phyloP scores from a whole-genome alignment of 2,888 invertebrate species.

The Abrostola tripartita region DNA sequence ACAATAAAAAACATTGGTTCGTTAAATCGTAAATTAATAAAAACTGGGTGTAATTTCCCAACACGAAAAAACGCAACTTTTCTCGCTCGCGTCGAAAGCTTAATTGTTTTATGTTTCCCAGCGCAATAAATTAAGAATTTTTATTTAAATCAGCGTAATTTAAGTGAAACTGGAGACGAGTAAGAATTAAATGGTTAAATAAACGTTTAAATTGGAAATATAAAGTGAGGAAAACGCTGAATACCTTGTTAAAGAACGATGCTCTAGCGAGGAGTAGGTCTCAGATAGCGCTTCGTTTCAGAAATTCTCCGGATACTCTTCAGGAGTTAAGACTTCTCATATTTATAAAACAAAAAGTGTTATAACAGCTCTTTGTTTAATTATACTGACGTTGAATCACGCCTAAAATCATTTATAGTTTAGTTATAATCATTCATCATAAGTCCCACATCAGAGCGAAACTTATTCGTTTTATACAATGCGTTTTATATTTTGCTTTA shows the following conservation, averaged over 20 bases:
- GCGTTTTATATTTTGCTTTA: too few species aligned
- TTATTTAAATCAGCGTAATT: constrained; percentile 53
- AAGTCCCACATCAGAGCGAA: too few species aligned
- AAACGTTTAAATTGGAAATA: constrained; percentile 53
- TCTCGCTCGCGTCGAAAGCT: constrained; percentile 29
- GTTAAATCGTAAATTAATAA: constrained; percentile 20
- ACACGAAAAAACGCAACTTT: constrained; percentile 30
- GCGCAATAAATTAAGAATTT: constrained; percentile 55
- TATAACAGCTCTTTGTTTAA: too few species aligned
- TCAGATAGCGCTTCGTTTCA: constrained; percentile 7
- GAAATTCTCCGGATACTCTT: constrained; percentile 7
- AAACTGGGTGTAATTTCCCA: constrained; percentile 23
- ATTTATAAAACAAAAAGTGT: constrained; percentile 4
- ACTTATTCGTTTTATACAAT: too few species aligned
- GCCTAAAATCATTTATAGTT: too few species aligned
- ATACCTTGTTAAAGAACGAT: constrained; percentile 9
- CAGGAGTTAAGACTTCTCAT: constrained; percentile 1
- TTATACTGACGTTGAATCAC: too few species aligned
- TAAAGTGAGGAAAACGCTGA: constrained; percentile 20
- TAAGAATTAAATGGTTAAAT: constrained; percentile 48
- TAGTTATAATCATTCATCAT: too few species aligned
- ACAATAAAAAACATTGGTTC: constrained; percentile 11
- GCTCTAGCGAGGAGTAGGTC: constrained; percentile 12
- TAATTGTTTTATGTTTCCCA: constrained; percentile 54
- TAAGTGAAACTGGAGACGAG: constrained; percentile 49